Evolutionary conservation across 2,888 invertebrate genomes (phyloP).

Genomic region (Epinotia demarniana): DNA sequence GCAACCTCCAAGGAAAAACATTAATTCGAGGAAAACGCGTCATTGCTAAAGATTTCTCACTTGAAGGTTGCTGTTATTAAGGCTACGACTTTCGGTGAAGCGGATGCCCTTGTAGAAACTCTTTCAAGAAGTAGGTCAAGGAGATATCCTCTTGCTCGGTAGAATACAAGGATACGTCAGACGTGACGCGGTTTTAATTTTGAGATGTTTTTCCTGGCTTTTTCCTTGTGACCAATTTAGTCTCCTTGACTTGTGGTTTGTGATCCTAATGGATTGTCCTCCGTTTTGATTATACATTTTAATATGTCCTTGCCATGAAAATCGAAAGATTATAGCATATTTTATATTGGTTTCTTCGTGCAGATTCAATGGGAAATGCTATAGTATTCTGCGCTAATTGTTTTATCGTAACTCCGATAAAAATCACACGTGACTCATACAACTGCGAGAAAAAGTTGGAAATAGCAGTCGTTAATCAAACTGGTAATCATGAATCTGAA

Average conservation of each 20-base stretch:
- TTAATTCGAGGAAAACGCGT: conserved; percentile 6
- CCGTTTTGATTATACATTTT: not conserved
- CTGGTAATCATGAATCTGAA: not conserved
- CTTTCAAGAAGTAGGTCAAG: conserved; percentile 59
- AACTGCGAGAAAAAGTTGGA: not conserved
- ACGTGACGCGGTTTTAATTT: conserved; percentile 50
- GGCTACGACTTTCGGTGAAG: conserved; percentile 27
- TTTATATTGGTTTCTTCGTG: not conserved
- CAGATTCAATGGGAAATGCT: not conserved
- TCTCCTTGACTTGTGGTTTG: not conserved
- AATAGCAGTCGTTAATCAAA: not conserved
- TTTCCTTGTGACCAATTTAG: conserved; percentile 54
- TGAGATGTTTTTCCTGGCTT: conserved; percentile 46
- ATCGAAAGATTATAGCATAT: not conserved
- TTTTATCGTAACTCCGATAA: not conserved
- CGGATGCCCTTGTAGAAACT: conserved; percentile 37
- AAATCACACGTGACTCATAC: conserved; percentile 1
- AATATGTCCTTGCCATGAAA: not conserved
- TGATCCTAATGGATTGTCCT: not conserved
- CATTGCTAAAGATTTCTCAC: conserved; percentile 28
- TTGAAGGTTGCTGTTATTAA: conserved; percentile 34
- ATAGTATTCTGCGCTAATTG: not conserved
- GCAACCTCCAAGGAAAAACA: not conserved
- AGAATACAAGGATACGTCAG: conserved; percentile 50
- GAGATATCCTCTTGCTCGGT: conserved; percentile 56